These are phyloP conservation scores for Amphiura filiformis DNA, from an alignment of 35 echinoderm and acorn worm species.

Conservation along the genomic window DNA sequence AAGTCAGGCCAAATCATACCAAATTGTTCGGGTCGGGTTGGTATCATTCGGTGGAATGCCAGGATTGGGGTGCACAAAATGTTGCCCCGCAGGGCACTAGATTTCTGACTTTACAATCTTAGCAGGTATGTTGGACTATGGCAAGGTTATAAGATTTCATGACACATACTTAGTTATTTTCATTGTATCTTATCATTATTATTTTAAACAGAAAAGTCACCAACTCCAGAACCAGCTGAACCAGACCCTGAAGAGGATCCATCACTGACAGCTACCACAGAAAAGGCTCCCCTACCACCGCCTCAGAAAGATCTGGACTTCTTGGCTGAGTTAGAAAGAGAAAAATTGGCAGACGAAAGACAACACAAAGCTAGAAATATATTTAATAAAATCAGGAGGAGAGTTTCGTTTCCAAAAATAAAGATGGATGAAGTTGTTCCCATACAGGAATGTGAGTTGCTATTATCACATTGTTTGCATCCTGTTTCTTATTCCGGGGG, in stretches of 20 bases:
- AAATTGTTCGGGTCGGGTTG: no score
- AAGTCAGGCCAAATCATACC: no score
- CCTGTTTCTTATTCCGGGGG: no score
- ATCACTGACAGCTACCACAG: neutral
- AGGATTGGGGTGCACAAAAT: no score
- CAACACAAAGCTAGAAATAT: no score
- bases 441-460: neutral
- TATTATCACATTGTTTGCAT: no score
- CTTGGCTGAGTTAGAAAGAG: conserved; percentile 50
- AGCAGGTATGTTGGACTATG: no score
- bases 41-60: no score
- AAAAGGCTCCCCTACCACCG: conserved; percentile 27
- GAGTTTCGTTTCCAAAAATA: neutral
- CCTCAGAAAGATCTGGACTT: conserved; percentile 60
- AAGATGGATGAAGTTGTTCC: neutral
- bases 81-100: no score
- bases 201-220: neutral
- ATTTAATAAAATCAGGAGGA: neutral
- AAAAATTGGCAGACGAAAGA: conserved; percentile 71
- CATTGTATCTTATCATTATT: neutral
- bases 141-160: no score
- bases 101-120: no score
- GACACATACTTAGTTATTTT: no score
- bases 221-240: neutral
- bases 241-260: neutral